Evolutionary conservation across 2,113 vertebrate species (phyloP).

Genomic region (Leptocoma aspasia): DNA sequence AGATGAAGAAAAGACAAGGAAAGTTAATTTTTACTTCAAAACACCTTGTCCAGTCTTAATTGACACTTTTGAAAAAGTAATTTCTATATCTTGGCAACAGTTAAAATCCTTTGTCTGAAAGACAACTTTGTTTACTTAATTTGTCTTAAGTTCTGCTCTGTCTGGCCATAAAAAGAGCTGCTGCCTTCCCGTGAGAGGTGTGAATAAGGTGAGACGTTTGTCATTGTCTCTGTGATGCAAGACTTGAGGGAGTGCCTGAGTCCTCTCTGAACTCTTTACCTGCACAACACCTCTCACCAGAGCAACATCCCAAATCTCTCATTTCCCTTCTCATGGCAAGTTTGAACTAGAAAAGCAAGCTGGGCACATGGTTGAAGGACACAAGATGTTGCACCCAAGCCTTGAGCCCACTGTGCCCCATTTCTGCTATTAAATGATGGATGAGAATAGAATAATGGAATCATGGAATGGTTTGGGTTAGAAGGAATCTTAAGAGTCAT

Average conservation of each 20-base stretch:
- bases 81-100: neutral
- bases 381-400: neutral
- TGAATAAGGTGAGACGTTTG: neutral
- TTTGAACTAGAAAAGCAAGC: neutral
- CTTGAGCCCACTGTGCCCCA: neutral
- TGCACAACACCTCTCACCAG: neutral
- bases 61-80: neutral
- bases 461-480: neutral
- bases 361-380: neutral
- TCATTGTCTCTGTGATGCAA: neutral
- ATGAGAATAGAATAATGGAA: neutral
- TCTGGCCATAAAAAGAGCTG: neutral
- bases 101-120: neutral
- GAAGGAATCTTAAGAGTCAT: neutral
- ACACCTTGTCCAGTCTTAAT: neutral
- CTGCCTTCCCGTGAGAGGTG: neutral
- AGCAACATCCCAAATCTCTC: neutral
- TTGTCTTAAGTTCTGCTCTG: neutral
- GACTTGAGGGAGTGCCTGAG: neutral
- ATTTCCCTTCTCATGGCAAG: neutral
- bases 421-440: neutral
- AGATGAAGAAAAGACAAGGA: neutral
- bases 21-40: neutral
- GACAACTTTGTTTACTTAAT: neutral
- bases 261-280: neutral